These are phyloP conservation scores for Bos javanicus DNA, from an alignment of 2,113 vertebrate species.

Conservation along the genomic window DNA sequence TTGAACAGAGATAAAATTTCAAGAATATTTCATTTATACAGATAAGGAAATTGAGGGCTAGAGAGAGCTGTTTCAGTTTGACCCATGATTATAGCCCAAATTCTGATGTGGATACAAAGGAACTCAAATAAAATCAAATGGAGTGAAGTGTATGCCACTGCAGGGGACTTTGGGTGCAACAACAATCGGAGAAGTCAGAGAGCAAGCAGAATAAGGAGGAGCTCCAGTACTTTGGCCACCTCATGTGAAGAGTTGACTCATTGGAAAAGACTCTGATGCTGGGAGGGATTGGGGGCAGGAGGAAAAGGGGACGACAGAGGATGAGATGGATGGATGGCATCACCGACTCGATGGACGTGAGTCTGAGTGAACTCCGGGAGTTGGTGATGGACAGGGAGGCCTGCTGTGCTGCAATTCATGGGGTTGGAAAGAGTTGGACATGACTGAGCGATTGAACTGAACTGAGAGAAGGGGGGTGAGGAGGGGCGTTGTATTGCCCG, in stretches of 20 bases:
- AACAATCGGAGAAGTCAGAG: neutral
- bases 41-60: neutral
- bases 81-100: neutral
- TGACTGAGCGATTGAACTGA: too few species aligned
- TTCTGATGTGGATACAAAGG: neutral
- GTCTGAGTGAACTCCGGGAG: too few species aligned
- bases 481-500: rapidly evolving
- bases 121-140: neutral
- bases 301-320: too few species aligned
- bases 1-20: neutral
- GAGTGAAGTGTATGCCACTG: rapidly evolving
- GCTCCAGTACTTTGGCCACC: too few species aligned
- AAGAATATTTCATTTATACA: neutral
- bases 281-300: too few species aligned
- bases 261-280: too few species aligned
- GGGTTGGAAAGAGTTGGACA: too few species aligned
- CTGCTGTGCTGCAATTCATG: too few species aligned
- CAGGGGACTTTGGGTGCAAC: rapidly evolving
- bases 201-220: rapidly evolving
- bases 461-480: rapidly evolving
- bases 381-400: too few species aligned
- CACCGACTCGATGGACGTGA: too few species aligned
- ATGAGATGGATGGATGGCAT: too few species aligned
- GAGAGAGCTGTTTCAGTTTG: neutral
- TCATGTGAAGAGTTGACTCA: too few species aligned